Percentiles rank a stretch among this genome's conserved stretches.
Conservation (phyloP, 2,113 vertebrate species). For the Microtus oregoni region DNA sequence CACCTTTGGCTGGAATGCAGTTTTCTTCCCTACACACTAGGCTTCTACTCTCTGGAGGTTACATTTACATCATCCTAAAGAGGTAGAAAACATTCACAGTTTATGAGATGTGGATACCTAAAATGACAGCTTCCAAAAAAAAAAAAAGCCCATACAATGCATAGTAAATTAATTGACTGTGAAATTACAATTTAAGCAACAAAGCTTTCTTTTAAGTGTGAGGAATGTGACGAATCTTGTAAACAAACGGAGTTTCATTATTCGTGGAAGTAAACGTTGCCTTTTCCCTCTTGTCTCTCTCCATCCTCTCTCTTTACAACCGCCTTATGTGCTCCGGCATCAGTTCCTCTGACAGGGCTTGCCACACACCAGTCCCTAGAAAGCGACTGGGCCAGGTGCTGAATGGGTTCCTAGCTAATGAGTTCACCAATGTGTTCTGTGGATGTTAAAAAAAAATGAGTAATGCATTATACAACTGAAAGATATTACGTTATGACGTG, state of each 20-base stretch:
- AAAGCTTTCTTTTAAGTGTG: constrained; percentile 71
- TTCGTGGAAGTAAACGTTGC: constrained; percentile 58
- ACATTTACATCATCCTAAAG: constrained; percentile 45
- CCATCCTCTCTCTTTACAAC: constrained; percentile 61
- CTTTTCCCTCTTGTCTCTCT: constrained; percentile 33
- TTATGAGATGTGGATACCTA: constrained; percentile 35
- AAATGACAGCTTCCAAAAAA: constrained; percentile 53
- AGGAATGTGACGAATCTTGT: constrained; percentile 67
- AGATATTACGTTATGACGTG: constrained; percentile 37
- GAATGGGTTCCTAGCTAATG: constrained; percentile 20
- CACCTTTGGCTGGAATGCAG: not conserved
- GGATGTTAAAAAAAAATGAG: constrained; percentile 22
- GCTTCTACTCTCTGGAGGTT: not conserved
- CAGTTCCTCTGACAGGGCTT: constrained; percentile 61
- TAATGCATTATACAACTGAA: constrained; percentile 40
- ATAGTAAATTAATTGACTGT: constrained; percentile 80
- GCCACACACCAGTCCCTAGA: constrained; percentile 30
- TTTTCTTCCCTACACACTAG: constrained; percentile 7
- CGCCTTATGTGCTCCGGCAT: constrained; percentile 50
- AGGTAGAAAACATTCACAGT: constrained; percentile 1
- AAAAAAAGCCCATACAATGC: constrained; percentile 11
- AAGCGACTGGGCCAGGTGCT: not conserved
- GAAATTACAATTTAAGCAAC: constrained; percentile 80
- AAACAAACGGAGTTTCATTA: constrained; percentile 76
- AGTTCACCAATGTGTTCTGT: not conserved